Evolutionary conservation across 1,140 invertebrate genomes (phyloP).

Genomic region (Zaprionus camerounensis): DNA sequence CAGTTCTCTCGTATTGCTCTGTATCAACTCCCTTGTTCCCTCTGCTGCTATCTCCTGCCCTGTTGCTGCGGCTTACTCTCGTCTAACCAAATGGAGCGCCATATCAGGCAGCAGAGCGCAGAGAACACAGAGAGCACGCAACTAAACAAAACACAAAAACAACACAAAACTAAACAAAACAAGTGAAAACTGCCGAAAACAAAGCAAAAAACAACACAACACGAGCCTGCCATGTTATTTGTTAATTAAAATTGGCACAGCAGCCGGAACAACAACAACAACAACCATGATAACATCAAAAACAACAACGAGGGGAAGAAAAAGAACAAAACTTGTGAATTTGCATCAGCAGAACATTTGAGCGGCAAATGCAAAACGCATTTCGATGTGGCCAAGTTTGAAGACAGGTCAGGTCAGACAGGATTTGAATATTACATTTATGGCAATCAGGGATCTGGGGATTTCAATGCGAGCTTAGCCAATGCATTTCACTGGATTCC

Average conservation of each 20-base stretch:
- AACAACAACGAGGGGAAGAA: neutral
- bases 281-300: slow-evolving; percentile 34
- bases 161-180: slow-evolving; percentile 48
- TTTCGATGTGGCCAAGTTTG: slow-evolving; percentile 17
- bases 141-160: slow-evolving; percentile 52
- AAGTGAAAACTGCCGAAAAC: slow-evolving; percentile 30
- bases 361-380: slow-evolving; percentile 17
- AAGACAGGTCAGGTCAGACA: slow-evolving; percentile 20
- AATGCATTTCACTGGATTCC: slow-evolving; percentile 5
- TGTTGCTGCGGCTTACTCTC: neutral
- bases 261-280: slow-evolving; percentile 26
- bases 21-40: neutral
- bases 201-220: slow-evolving; percentile 48
- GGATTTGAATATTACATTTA: slow-evolving; percentile 36
- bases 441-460: slow-evolving; percentile 10
- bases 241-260: slow-evolving; percentile 78
- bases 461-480: slow-evolving; percentile 11
- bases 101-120: neutral
- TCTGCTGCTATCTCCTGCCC: neutral
- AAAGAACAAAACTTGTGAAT: slow-evolving; percentile 53
- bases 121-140: slow-evolving; percentile 32
- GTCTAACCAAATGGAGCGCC: slow-evolving; percentile 14
- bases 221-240: slow-evolving; percentile 71
- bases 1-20: neutral
- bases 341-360: slow-evolving; percentile 40